Percentiles rank a stretch among this genome's conserved stretches.
Evolutionary conservation across 2,888 invertebrate genomes (phyloP).

Genomic region (Synergus laeviventris): DNA sequence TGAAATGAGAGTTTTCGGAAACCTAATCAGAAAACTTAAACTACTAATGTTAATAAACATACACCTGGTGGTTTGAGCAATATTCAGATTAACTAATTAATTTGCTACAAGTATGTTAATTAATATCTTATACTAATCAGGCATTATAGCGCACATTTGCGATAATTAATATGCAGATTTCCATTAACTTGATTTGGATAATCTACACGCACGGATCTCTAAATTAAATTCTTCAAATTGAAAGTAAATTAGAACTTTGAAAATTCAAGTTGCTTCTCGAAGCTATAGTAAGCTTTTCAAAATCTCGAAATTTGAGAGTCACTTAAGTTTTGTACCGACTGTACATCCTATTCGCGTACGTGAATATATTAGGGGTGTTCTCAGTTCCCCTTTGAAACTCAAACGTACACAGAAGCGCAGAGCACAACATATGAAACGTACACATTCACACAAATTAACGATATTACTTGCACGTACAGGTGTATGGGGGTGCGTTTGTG

Average conservation of each 20-base stretch:
- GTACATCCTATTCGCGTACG: constrained; percentile 45
- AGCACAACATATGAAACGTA: constrained; percentile 60
- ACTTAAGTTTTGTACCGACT: constrained; percentile 39
- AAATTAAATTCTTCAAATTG: background rate
- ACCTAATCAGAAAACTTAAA: background rate
- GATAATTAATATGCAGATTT: constrained; percentile 8
- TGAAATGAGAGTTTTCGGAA: background rate
- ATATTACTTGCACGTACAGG: constrained; percentile 69
- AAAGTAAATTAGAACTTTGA: background rate
- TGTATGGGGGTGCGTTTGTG: constrained; percentile 46
- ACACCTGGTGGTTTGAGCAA: background rate
- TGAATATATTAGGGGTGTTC: constrained; percentile 58
- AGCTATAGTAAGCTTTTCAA: no score
- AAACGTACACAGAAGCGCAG: constrained; percentile 50
- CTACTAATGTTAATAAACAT: background rate
- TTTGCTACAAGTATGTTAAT: constrained; percentile 31
- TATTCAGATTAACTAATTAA: constrained; percentile 31
- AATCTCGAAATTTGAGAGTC: constrained; percentile 15
- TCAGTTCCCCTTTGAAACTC: constrained; percentile 56
- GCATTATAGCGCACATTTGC: background rate
- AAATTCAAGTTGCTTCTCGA: no score
- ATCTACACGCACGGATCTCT: background rate
- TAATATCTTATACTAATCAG: constrained; percentile 35
- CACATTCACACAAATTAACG: constrained; percentile 72
- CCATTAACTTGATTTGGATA: constrained; percentile 15